These are phyloP conservation scores for Monochamus alternatus DNA, from an alignment of 2,888 invertebrate species.

Conservation along the genomic window DNA sequence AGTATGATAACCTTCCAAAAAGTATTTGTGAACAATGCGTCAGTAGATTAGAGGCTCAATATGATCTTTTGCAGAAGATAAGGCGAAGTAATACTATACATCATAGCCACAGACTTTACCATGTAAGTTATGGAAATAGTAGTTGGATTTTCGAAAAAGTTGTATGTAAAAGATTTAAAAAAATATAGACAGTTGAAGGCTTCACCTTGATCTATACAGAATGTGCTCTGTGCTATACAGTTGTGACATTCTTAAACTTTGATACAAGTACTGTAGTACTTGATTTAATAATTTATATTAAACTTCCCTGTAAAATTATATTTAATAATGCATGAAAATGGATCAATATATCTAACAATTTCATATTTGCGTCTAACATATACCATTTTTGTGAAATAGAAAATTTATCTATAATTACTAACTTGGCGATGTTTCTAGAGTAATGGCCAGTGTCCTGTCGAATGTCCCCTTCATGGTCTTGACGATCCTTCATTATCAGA, in stretches of 20 bases:
- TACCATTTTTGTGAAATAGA: not conserved
- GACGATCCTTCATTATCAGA: conserved; percentile 55
- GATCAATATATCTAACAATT: too few relatives aligned
- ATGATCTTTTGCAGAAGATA: conserved; percentile 72
- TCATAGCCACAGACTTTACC: conserved; percentile 63
- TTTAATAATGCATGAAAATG: too few relatives aligned
- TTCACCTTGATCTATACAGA: not conserved
- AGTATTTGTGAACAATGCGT: conserved; percentile 77
- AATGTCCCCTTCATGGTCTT: conserved; percentile 64
- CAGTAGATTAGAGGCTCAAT: conserved; percentile 73
- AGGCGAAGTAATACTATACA: conserved; percentile 67
- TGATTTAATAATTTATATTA: too few relatives aligned
- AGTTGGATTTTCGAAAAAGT: not conserved
- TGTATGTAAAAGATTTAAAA: not conserved
- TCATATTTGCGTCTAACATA: too few relatives aligned
- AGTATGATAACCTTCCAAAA: conserved; percentile 77
- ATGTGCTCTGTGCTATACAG: not conserved
- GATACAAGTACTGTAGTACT: too few relatives aligned
- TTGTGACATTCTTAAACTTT: too few relatives aligned
- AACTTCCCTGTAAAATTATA: too few relatives aligned
- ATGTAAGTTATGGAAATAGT: conserved; percentile 60
- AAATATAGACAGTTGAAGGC: not conserved
- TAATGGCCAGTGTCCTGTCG: conserved; percentile 65
- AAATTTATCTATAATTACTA: not conserved
- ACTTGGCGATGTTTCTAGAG: conserved; percentile 55